Evolutionary conservation across 1,140 invertebrate species (phyloP).

Genomic region (Sarcophaga bullata): DNA sequence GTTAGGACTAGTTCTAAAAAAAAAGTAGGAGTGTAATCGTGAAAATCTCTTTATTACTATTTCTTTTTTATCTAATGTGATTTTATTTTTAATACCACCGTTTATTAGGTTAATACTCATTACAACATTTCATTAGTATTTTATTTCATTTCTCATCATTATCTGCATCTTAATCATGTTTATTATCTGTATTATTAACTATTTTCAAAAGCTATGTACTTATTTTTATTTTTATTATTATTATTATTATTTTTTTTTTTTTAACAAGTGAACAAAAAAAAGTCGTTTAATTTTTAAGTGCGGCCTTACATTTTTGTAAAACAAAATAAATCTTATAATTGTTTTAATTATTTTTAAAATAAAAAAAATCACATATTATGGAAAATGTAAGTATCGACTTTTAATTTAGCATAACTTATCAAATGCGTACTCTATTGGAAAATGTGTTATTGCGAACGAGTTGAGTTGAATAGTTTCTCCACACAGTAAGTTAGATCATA

Average conservation of each 20-base stretch:
- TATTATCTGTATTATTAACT: not conserved
- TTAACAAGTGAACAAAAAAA: not conserved
- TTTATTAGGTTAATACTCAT: conserved; percentile 16
- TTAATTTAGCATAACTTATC: too few species aligned
- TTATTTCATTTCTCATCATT: not conserved
- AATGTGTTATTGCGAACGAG: too few species aligned
- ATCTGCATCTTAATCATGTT: not conserved
- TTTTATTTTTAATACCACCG: conserved; percentile 2
- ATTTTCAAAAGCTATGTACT: not conserved
- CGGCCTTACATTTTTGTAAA: conserved; percentile 38
- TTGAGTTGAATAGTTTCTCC: too few species aligned
- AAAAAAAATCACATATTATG: conserved; percentile 29
- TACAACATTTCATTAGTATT: not conserved
- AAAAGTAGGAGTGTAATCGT: not conserved
- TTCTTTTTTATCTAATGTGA: conserved; percentile 2
- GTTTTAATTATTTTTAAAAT: conserved; percentile 37
- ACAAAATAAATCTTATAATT: conserved; percentile 23
- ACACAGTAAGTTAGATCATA: too few species aligned
- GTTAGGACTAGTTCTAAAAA: conserved; percentile 5
- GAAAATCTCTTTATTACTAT: not conserved
- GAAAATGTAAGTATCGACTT: not conserved
- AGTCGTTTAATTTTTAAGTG: conserved; percentile 28
- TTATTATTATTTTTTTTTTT: not conserved
- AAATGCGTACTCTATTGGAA: too few species aligned
- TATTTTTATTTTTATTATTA: not conserved